These are phyloP conservation scores for Brevipalpus yothersi DNA, from an alignment of 1,140 invertebrate species.

Conservation along the genomic window DNA sequence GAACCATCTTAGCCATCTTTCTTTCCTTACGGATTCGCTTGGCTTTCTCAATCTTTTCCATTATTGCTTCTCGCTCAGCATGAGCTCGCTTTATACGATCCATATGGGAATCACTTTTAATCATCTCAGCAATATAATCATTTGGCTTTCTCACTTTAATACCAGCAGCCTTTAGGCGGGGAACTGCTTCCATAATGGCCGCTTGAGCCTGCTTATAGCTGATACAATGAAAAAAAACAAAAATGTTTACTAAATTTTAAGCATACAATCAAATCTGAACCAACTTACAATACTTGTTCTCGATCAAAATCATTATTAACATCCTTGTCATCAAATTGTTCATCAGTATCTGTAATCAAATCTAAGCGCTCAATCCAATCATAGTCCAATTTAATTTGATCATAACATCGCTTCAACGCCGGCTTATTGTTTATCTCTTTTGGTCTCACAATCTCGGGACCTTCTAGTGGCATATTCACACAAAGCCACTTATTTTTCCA, in stretches of 20 bases:
- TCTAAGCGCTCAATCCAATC: constrained; percentile 68
- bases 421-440: constrained; percentile 19
- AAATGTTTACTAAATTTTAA: neutral
- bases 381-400: constrained; percentile 40
- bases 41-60: constrained; percentile 63
- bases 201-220: constrained; percentile 68
- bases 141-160: constrained; percentile 60
- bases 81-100: constrained; percentile 35
- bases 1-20: constrained; percentile 66
- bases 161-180: constrained; percentile 40
- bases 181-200: constrained; percentile 49
- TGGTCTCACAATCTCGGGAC: no score
- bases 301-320: constrained; percentile 78
- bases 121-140: constrained; percentile 98
- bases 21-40: constrained; percentile 63
- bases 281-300: constrained; percentile 47
- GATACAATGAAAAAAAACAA: neutral
- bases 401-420: constrained; percentile 39
- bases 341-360: constrained; percentile 32
- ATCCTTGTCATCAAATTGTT: constrained; percentile 37
- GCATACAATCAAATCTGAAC: neutral
- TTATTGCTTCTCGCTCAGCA: constrained; percentile 50
- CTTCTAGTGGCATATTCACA: neutral
- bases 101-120: constrained; percentile 91
- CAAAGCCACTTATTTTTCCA: no score